Evolutionary conservation across 2,113 vertebrate genomes (phyloP).

Genomic region (Rattus rattus): DNA sequence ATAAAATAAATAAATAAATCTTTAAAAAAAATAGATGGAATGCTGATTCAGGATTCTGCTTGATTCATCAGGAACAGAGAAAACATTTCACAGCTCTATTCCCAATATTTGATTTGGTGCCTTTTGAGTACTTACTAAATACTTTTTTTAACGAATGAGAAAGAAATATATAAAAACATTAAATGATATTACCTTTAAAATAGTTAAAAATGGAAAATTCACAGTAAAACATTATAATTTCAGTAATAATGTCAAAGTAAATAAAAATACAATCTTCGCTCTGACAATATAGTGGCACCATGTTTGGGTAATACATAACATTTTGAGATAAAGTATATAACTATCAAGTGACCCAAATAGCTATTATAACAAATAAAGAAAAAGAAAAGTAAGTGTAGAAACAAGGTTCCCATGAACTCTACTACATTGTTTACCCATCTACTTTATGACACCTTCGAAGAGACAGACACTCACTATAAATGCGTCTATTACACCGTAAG

Average conservation of each 20-base stretch:
- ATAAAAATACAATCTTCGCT: not conserved
- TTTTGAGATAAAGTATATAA: slow-evolving; percentile 39
- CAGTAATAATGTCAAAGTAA: not conserved
- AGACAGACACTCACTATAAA: not conserved
- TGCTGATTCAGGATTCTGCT: not conserved
- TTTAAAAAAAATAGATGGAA: not conserved
- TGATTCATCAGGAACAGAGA: not conserved
- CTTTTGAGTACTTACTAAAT: not conserved
- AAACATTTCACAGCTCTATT: not conserved
- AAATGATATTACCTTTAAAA: not conserved
- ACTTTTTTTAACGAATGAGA: not conserved
- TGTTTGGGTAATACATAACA: not conserved
- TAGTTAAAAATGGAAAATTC: not conserved
- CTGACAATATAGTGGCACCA: not conserved
- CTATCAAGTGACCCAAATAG: not conserved
- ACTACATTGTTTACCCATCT: not conserved
- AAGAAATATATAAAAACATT: not conserved
- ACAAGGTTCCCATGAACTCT: slow-evolving; percentile 28
- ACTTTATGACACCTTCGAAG: slow-evolving; percentile 24
- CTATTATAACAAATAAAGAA: slow-evolving; percentile 1
- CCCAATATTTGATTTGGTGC: not conserved
- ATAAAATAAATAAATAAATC: no score
- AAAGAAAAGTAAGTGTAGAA: slow-evolving; percentile 45
- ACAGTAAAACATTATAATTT: not conserved
- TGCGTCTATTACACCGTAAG: not conserved